Evolutionary conservation across 2,797 vertebrate species (phyloP).

Genomic region (Apodemus agrarius): DNA sequence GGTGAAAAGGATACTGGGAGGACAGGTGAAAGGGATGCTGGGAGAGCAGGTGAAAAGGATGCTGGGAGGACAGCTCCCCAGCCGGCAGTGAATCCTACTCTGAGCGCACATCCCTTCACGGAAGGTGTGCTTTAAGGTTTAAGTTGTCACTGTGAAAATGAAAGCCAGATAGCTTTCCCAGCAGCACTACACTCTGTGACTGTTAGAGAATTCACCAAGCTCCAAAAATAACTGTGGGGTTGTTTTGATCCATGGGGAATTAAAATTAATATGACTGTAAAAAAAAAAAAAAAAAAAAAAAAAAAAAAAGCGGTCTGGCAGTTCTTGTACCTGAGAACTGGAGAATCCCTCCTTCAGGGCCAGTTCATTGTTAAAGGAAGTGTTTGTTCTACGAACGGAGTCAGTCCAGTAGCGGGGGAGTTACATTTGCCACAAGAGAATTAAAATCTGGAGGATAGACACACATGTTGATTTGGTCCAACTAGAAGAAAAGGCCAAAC

Average conservation of each 20-base stretch:
- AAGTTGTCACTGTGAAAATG: neutral
- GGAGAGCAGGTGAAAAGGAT: neutral
- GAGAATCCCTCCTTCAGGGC: neutral
- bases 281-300: neutral
- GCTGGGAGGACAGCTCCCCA: neutral
- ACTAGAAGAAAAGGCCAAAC: neutral
- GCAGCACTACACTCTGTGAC: neutral
- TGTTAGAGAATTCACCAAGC: neutral
- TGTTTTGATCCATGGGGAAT: neutral
- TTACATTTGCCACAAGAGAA: conserved; percentile 4
- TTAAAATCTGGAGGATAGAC: conserved; percentile 16
- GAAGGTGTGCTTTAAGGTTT: neutral
- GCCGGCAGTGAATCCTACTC: neutral
- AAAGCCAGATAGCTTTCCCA: neutral
- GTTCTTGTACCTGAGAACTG: neutral
- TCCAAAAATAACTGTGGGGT: neutral
- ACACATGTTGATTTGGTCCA: neutral
- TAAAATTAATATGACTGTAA: neutral
- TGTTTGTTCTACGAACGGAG: neutral
- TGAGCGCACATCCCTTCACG: neutral
- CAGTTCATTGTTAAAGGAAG: neutral
- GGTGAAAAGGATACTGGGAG: no score
- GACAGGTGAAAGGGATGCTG: neutral
- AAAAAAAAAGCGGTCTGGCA: neutral
- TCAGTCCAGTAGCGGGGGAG: neutral